Base-by-base conservation (phyloP, 1,140 invertebrate species). In the Metopolophium dirhodum region DNA sequence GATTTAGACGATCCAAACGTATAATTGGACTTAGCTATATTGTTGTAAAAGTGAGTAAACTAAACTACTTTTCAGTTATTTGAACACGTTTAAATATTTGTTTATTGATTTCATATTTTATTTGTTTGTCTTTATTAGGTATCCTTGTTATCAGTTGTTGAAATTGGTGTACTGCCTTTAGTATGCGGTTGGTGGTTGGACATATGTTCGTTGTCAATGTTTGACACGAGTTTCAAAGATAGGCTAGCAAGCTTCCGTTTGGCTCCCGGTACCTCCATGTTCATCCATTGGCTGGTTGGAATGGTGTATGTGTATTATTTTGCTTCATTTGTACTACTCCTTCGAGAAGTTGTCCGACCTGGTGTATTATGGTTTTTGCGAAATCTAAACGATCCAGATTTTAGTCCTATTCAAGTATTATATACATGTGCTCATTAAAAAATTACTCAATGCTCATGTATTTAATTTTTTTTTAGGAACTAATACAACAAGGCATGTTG, bases 241-340 rank as follows among this genome's bases (percentile, higher is more conserved):
- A 96, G 99, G 85, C 97, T 99, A 95, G 96, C 97, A 0, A 98
- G 97, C 94, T 99, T 99, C 94, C 96, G 97, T 94, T 93, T 94
- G 20, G 95, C 98, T 1, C 99, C 99, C 0, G 98, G 98, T 83
- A 99, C 99, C 0, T 99, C 98, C 0, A 98, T 99, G 96, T 99
- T 99, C 95, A 97, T 99, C 90, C 99, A 99, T 95, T 99, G 99
- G 99, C 96, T 99, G 22, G 98, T 99, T n/a, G 99, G 99, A 91
- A 99, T 99, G 98, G 97, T 99, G 3, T 99, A 99, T 95, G 98
- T 99, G 30, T 99, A 99, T 95, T 99, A 99, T 95, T 99, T 99
- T 95, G 99, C 99, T 20, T 99, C 99, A 0, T 99, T 99, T 95
- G 98, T 99, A 68, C 96, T 99, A 1, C 95, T 99, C 2, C 95